Base-by-base conservation (phyloP, 2,888 invertebrate genomes). In the Orthosia gothica region DNA sequence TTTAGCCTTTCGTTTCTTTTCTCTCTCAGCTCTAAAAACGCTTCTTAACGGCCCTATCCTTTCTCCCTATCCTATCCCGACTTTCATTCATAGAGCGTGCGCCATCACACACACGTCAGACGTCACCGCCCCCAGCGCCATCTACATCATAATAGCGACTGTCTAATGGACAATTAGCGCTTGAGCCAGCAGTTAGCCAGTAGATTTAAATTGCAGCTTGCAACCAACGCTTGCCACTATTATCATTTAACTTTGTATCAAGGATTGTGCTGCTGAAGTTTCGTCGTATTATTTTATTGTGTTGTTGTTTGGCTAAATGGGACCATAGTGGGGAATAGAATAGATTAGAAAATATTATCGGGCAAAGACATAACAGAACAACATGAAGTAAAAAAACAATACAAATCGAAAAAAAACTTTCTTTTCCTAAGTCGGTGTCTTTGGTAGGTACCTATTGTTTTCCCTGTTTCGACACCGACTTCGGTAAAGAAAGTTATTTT, bases 71-170 rank as follows among this genome's bases (percentile, higher is more conserved):
- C 13, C 18, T 18, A n/a, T n/a, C 13, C 15, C 11, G 3, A 57
- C 26, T 2, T 65, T 9, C 40, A 40, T 40, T 4, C n/a, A 57
- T 40, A 16, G 12, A 49, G 9, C 11, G 11, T n/a, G 9, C 5
- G 18, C 26, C n/a, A 9, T 23, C 12, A 40, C 20, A 11, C 50
- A 50, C 45, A 74, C 54, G 20, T 47, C 7, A 12, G 64, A 74
- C 58, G 32, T 32, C 69, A 70, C 55, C 47, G 26, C 15, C 15
- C 57, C n/a, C 2, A 32, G 40, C 58, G 26, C 61, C 62, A 32
- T 58, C 62, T 67, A 70, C 63, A 63, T 82, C 57, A 76, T 81
- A 81, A 66, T 74, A 62, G 26, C 55, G 49, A 81, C 13, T 58
- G 57, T 76, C 65, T 70, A 81, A 63, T 66, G 65, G 26, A 75